Evolutionary conservation across 2,113 vertebrate species (phyloP), one percentile per base, ranked within the genome.

Genomic region (Apaloderma vittatum): DNA sequence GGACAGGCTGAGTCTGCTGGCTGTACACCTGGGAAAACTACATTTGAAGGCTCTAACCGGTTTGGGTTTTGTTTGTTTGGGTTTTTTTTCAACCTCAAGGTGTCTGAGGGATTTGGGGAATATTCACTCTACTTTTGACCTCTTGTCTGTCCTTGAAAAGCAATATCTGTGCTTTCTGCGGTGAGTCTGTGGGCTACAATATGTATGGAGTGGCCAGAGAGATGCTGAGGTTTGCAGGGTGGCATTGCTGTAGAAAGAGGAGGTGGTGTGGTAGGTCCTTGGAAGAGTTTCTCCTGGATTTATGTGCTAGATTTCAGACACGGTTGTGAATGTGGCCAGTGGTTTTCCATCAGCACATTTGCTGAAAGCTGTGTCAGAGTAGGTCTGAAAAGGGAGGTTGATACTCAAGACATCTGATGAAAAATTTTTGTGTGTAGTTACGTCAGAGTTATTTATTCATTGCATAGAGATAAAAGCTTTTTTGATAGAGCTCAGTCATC

Each of bases 361-460:
- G 24, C 82, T 0, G 7, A 40, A 57, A 80, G 57, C 79, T 84
- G 24, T 90, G 34, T 80, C 51, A 67, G 86, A 70, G 65, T 26
- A 71, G 43, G 70, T 86, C 87, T 96, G 62, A 66, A 49, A 79
- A 51, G 74, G 18, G 62, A 91, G 83, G 67, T 89, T 68, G 72
- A 61, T 86, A 45, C 57, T 74, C 72, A 94, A 94, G 86, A 83
- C 66, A 67, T 71, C 62, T 92, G 90, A 93, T 89, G 73, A 96
- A 93, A 75, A 96, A 86, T 66, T 91, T 76, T 79, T 92, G 40
- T 61, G 68, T 85, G 68, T 95, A 67, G 94, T 85, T 96, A 96
- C 20, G 15, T 94, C 91, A 95, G 89, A 88, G 73, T 92, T 96
- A 81, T 94, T 97, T 96, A 97, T 97, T 95, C 83, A 85, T 80